Evolutionary conservation across 1,140 invertebrate species (phyloP), one percentile per base, ranked within the genome.

Genomic region (Drosophila orosa): DNA sequence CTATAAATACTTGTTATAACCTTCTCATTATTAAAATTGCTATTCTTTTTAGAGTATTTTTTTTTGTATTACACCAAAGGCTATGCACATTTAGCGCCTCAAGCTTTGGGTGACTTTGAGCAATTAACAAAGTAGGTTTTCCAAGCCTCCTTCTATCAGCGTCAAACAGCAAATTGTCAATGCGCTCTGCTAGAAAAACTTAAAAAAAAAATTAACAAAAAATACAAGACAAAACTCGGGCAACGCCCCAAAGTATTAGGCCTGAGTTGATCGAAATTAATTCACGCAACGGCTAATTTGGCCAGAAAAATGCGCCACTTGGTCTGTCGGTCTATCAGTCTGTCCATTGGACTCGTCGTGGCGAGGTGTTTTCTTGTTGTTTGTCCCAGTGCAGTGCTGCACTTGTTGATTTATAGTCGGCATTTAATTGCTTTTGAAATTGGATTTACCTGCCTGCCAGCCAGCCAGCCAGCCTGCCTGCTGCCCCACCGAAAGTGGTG

Each of bases 381-480:
- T 74, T 83, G 79, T 78, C 79, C 63, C 61, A 82, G 56, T 79
- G 80, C 50, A 24, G 8, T 68, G 66, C 7, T 86, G 83, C 83
- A 86, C 83, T 87, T 90, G 84, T 90, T 90, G 87, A 90, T 90
- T 90, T 90, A 90, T 90, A 73, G 83, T 62, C 65, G 63, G 65
- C 61, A 63, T 87, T 90, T 90, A 90, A 90, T 90, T 90, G 87
- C 82, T 83, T 90, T 90, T 87, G 74, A 84, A 90, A 90, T 90
- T 90, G 86, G 79, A 83, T 90, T 90, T 80, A 66, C 76, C 65
- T 61, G 73, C 40, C 50, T 22, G 40, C 35, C 48, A 25, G 44
- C 50, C 48, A 25, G 44, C 50, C 48, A 13, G 37, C 35, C 31
- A 13, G 40, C 48, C 29, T 40, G 15, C 50, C 19, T 52, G 39